Base-by-base conservation (phyloP, 1,140 invertebrate species). In the Bombus turneri region DNA sequence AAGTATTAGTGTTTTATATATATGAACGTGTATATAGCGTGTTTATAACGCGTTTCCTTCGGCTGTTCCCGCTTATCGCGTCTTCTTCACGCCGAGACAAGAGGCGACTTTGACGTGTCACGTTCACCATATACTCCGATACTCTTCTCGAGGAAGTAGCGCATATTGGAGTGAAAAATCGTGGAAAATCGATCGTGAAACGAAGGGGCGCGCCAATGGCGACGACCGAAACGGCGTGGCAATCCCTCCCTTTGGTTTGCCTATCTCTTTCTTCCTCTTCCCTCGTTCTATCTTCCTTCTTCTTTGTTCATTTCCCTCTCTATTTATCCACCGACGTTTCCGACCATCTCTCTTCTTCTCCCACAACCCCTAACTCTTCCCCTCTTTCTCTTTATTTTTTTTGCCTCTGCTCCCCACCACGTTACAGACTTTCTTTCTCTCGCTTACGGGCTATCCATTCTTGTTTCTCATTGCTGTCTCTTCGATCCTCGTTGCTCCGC, bases 131-230 rank as follows among this genome's bases (percentile, higher is more conserved):
- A 66, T 76, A 86, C 73, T 31, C 28, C 41, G 64, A 41, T 47
- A 71, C 86, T 74, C 86, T 71, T 66, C 86, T 72, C 81, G 75
- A 74, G 57, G 72, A 75, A 64, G 25, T 71, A 31, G 31, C 77
- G 64, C 80, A 80, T 71, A 72, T 13, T 39, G 47, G 64, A 81
- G 69, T 91, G 90, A 91, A 91, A 91, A 91, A 91, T 91, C 88
- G 90, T 77, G 89, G 89, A 91, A 91, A 91, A 91, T 91, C 90
- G 90, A 91, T 90, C 84, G 87, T 62, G 69, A 84, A 76, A 81
- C 69, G 66, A 85, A 82, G 87, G 86, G 87, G 89, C 81, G 89
- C 88, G 89, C 83, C 77, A 72, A 71, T 83, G 71, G 88, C 89
- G 83, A 72, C 89, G 89, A 90, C 88, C 88, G 86, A 90, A 90